Conservation (phyloP, 1,140 invertebrate genomes). For the Anadara kagoshimensis region DNA sequence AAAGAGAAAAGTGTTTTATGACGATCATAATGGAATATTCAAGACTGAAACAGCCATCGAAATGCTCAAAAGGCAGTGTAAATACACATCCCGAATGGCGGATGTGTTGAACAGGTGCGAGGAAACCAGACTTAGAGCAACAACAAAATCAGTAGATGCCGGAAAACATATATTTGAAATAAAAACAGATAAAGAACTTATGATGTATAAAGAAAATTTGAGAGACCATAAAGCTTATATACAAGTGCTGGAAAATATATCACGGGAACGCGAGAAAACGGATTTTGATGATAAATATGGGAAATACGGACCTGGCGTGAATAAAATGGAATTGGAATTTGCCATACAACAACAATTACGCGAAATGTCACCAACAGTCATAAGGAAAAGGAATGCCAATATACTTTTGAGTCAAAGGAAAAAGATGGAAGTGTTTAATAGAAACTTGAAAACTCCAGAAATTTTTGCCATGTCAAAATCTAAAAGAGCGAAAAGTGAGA, state of each 20-base stretch:
- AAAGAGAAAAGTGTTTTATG: constrained; percentile 45
- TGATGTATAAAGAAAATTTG: constrained; percentile 35
- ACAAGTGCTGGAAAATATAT: constrained; percentile 39
- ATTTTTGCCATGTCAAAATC: constrained; percentile 30
- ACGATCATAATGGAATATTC: constrained; percentile 44
- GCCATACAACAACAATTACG: constrained; percentile 30
- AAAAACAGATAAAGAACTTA: constrained; percentile 42
- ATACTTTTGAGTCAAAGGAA: constrained; percentile 38
- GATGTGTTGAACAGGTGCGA: constrained; percentile 45
- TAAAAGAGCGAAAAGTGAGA: constrained; percentile 9
- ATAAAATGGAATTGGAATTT: constrained; percentile 35
- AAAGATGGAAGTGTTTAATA: constrained; percentile 41
- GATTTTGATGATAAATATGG: constrained; percentile 39
- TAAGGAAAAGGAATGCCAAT: constrained; percentile 29
- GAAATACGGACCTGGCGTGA: constrained; percentile 35
- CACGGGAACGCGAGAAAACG: constrained; percentile 20
- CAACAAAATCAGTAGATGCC: constrained; percentile 40
- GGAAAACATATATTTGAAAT: constrained; percentile 43
- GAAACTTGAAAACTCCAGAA: constrained; percentile 42
- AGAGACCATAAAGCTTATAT: constrained; percentile 48
- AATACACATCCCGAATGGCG: constrained; percentile 44
- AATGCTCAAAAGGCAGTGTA: constrained; percentile 44
- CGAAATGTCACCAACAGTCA: constrained; percentile 38
- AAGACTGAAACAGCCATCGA: constrained; percentile 48
- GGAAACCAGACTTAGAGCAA: constrained; percentile 26